phyloP scores from a whole-genome alignment of 2,797 vertebrate species.

The Vespertilio murinus region DNA sequence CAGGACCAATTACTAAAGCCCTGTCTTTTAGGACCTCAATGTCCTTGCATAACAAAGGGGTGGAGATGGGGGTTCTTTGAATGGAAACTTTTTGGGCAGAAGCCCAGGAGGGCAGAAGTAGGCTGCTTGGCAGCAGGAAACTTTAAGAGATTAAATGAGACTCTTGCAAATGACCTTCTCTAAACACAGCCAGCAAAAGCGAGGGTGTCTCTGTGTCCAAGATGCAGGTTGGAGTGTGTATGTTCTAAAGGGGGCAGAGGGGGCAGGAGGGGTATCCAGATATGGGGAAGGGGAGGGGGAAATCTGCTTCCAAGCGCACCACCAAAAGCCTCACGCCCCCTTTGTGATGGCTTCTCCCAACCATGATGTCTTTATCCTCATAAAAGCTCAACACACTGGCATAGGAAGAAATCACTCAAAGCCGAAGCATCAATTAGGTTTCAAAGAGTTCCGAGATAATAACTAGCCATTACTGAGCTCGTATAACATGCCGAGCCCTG shows the following conservation, averaged over 20 bases:
- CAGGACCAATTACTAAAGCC: background rate
- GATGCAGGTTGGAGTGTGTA: background rate
- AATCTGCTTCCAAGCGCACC: background rate
- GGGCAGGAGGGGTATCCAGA: background rate
- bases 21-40: background rate
- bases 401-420: slow-evolving; percentile 46
- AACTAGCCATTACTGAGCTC: slow-evolving; percentile 17
- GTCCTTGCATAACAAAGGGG: background rate
- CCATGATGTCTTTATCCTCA: background rate
- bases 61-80: background rate
- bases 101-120: background rate
- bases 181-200: background rate
- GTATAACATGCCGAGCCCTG: background rate
- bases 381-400: slow-evolving; percentile 3
- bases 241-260: background rate
- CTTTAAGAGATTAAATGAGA: background rate
- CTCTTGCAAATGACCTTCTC: background rate
- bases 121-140: background rate
- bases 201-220: background rate
- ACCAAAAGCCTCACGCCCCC: background rate
- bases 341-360: background rate
- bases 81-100: background rate
- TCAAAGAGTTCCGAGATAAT: slow-evolving; percentile 12
- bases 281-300: background rate
- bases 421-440: slow-evolving; percentile 2